Percentiles rank a stretch among this genome's conserved stretches.
Evolutionary conservation across 2,797 vertebrate genomes (phyloP).

Genomic region (Hemibagrus guttatus): DNA sequence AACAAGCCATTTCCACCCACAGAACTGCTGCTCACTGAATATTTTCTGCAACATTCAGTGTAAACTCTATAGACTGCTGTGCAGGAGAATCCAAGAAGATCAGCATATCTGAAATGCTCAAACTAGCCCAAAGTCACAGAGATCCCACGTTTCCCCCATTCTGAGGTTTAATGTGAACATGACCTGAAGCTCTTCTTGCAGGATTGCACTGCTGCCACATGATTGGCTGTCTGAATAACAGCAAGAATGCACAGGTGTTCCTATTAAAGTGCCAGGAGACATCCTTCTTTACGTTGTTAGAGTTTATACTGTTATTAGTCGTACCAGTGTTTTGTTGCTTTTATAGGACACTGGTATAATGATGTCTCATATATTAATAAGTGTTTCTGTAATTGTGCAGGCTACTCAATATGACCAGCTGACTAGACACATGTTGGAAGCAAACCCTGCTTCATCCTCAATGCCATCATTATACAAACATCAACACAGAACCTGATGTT

Average conservation of each 20-base stretch:
- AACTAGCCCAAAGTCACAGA: not conserved
- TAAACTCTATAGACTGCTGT: not conserved
- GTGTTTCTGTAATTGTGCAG: not conserved
- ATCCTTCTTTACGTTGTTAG: not conserved
- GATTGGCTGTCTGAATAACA: not conserved
- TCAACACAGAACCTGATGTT: not conserved
- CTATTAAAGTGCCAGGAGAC: not conserved
- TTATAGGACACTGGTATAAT: not conserved
- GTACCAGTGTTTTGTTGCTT: not conserved
- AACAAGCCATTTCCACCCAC: not conserved
- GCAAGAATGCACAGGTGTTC: not conserved
- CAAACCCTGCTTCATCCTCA: not conserved
- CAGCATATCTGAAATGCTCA: not conserved
- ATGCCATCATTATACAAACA: not conserved
- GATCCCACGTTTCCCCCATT: not conserved
- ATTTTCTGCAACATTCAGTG: not conserved
- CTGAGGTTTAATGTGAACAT: not conserved
- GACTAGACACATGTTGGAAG: not conserved
- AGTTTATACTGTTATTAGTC: not conserved
- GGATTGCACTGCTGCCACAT: not conserved
- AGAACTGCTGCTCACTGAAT: not conserved
- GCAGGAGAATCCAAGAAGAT: not conserved
- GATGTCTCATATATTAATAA: not conserved
- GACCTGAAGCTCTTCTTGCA: not conserved
- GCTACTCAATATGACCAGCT: not conserved